A percentile compares a stretch with the other conserved stretches of the same genome.
These are phyloP conservation scores for Phataginus tetradactyla DNA, from an alignment of 2,797 vertebrate species.

Conservation along the genomic window DNA sequence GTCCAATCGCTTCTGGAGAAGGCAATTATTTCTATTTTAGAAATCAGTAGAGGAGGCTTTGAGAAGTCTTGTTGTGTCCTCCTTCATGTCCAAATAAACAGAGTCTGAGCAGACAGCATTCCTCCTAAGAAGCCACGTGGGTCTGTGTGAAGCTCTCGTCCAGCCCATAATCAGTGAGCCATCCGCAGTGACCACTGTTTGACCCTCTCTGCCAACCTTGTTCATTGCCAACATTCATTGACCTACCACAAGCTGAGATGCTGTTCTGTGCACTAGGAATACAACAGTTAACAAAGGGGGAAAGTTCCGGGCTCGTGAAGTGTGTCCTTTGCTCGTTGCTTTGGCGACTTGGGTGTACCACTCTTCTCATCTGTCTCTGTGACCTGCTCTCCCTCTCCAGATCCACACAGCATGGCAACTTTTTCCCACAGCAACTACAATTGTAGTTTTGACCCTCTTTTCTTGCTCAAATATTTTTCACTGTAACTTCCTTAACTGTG, in stretches of 20 bases:
- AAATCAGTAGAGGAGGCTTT: neutral
- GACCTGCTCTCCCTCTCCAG: neutral
- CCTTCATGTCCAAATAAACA: neutral
- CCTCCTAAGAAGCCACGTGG: neutral
- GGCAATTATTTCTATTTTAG: neutral
- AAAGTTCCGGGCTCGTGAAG: neutral
- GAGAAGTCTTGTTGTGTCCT: neutral
- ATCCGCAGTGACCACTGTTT: neutral
- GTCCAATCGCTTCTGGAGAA: neutral
- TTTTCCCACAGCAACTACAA: neutral
- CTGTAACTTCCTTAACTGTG: neutral
- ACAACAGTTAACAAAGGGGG: neutral
- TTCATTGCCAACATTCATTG: neutral
- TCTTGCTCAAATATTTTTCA: conserved; percentile 2
- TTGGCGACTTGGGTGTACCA: accelerated
- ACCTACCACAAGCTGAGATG: neutral
- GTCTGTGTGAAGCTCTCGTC: neutral
- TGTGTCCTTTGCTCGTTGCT: neutral
- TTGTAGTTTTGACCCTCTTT: neutral
- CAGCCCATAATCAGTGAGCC: accelerated
- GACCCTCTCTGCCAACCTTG: neutral
- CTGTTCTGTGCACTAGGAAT: neutral
- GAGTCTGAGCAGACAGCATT: neutral
- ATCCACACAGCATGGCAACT: neutral
- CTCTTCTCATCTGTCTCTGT: neutral